Base-by-base conservation (phyloP, 1,140 invertebrate genomes). In the Delia radicum region DNA sequence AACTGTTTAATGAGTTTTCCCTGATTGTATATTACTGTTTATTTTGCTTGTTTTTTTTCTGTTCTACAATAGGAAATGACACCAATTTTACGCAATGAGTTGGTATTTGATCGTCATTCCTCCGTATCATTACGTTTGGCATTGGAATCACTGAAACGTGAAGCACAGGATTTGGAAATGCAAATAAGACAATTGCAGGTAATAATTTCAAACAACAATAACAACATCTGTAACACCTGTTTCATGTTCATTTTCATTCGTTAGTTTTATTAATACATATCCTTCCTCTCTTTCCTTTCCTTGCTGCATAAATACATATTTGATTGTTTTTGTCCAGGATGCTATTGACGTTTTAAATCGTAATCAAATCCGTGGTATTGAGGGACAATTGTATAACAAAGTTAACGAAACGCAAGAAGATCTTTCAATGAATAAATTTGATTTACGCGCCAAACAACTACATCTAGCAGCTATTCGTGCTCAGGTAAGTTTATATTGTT, bases 361-460 rank as follows among this genome's bases (percentile, higher is more conserved):
- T 79, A 91, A 96, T 82, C 96, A 98, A 87, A 92, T 93, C 81
- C 93, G 96, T 89, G 96, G 90, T 82, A 88, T 91, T 75, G 96
- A 98, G 83, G 93, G 93, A 67, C 93, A 92, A 80, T 88, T 96
- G 29, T 96, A 93, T 87, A 96, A 95, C 81, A 98, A 98, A 90
- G 95, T 94, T 74, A 97, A 97, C 85, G 96, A 98, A 88, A 87
- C 96, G 24, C 94, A 98, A 88, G 96, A 98, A 87, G 96, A 98
- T 81, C 95, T 98, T 85, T 96, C 95, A 79, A 90, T 95, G 88
- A 98, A 98, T 87, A 91, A 94, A 80, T 98, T 96, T 85, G 96
- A 98, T 87, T 91, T 97, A 69, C 91, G 94, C 73, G 93, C 96
- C 27, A 94, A 96, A 28, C 95, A 96, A 86, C 91, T 98, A 73